Percentiles rank a stretch among this genome's conserved stretches.
These are phyloP conservation scores for Halotydeus destructor DNA, from an alignment of 1,140 invertebrate species.

Conservation along the genomic window DNA sequence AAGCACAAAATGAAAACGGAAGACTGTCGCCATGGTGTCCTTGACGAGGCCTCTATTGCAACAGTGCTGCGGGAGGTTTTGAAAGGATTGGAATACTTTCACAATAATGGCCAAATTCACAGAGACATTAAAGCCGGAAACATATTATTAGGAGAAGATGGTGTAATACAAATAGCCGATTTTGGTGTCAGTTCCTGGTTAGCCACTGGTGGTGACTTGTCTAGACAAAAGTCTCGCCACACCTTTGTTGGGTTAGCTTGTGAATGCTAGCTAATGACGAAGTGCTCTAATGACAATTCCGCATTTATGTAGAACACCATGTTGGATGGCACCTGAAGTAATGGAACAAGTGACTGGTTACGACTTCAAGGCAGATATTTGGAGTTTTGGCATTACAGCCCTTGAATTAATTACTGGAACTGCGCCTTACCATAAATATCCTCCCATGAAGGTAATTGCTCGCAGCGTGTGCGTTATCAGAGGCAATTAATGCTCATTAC, in stretches of 20 bases:
- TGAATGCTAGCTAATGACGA: slow-evolving; percentile 99
- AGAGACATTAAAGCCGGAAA: slow-evolving; percentile 63
- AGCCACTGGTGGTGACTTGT: slow-evolving; percentile 66
- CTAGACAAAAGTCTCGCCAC: slow-evolving; percentile 81
- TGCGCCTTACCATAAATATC: slow-evolving; percentile 95
- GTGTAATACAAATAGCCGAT: slow-evolving; percentile 89
- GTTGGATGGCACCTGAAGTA: slow-evolving; percentile 99
- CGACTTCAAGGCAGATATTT: slow-evolving; percentile 99
- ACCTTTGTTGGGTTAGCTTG: slow-evolving; percentile 95
- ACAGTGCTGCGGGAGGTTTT: slow-evolving; percentile 94
- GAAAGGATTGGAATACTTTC: slow-evolving; percentile 95
- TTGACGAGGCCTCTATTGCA: slow-evolving; percentile 95
- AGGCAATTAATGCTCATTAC: neutral
- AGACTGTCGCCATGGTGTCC: slow-evolving; percentile 84
- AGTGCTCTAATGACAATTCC: slow-evolving; percentile 40
- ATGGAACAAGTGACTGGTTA: slow-evolving; percentile 99
- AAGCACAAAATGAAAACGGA: slow-evolving; percentile 81
- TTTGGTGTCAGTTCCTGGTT: slow-evolving; percentile 85
- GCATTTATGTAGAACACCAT: slow-evolving; percentile 34
- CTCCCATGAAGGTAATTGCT: slow-evolving; percentile 72
- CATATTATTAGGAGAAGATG: slow-evolving; percentile 89
- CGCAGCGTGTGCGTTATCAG: neutral
- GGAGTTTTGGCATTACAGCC: slow-evolving; percentile 96
- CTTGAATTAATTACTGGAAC: slow-evolving; percentile 97
- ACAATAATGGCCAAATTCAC: slow-evolving; percentile 96